Evolutionary conservation across 1,140 invertebrate genomes (phyloP).

Genomic region (Aphaenogaster ashmeadi): DNA sequence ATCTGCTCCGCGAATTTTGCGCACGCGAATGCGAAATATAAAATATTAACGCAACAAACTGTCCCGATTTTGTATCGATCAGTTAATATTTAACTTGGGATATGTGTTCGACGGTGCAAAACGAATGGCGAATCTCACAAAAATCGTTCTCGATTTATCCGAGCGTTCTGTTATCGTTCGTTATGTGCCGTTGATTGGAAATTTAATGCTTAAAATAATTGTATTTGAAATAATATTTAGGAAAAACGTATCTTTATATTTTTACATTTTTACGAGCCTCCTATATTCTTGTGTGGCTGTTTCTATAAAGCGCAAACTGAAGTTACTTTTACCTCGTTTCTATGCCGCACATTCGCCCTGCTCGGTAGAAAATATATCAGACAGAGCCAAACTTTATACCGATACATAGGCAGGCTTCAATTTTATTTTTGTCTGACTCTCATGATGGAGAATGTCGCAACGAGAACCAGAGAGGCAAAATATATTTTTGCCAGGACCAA

Average conservation of each 20-base stretch:
- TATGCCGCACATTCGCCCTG: not conserved
- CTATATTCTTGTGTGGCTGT: not conserved
- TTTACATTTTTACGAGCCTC: constrained; percentile 23
- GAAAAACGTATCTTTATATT: constrained; percentile 7
- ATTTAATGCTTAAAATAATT: constrained; percentile 11
- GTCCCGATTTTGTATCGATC: constrained; percentile 36
- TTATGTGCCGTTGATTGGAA: constrained; percentile 11
- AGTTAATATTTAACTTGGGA: constrained; percentile 41
- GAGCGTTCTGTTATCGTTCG: constrained; percentile 25
- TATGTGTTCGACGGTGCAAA: constrained; percentile 4
- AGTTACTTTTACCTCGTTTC: constrained; percentile 29
- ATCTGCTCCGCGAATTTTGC: not conserved
- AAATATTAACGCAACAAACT: constrained; percentile 28
- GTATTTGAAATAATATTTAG: constrained; percentile 39
- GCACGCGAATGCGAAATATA: not conserved
- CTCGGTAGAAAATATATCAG: constrained; percentile 58
- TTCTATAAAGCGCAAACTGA: constrained; percentile 32
- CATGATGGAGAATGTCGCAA: constrained; percentile 50
- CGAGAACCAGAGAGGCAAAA: constrained; percentile 51
- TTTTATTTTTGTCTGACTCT: constrained; percentile 58
- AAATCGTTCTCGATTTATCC: constrained; percentile 22
- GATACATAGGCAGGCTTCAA: constrained; percentile 53
- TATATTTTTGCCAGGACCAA: constrained; percentile 55
- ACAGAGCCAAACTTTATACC: constrained; percentile 48
- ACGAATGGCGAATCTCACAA: constrained; percentile 3